Conservation (phyloP, 2,797 vertebrate species). For the Alcedo quadribrachys region DNA sequence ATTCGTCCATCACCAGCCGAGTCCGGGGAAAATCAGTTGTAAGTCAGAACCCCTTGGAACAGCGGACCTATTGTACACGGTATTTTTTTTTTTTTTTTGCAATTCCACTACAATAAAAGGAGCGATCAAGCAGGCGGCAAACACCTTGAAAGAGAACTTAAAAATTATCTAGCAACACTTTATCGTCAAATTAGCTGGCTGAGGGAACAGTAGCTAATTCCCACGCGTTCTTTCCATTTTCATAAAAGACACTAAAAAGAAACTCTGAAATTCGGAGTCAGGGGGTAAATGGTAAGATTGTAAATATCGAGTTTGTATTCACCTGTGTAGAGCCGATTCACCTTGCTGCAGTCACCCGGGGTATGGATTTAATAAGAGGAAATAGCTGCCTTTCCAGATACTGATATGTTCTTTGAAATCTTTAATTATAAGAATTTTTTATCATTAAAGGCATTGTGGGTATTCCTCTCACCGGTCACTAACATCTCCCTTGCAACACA, state of each 20-base stretch:
- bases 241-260: not conserved
- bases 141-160: slow-evolving; percentile 28
- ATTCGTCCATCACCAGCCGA: not conserved
- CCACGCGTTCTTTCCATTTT: not conserved
- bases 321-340: slow-evolving; percentile 25
- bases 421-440: not conserved
- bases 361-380: not conserved
- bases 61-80: not conserved
- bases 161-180: not conserved
- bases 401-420: not conserved
- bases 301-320: not conserved
- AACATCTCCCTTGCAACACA: not conserved
- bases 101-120: not conserved
- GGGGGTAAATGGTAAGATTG: not conserved
- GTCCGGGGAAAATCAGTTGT: not conserved
- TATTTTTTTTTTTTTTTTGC: not conserved
- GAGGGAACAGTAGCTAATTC: not conserved
- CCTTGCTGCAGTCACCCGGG: not conserved
- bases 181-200: not conserved
- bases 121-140: not conserved
- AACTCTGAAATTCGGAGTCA: not conserved
- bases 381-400: not conserved
- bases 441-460: no score
- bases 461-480: not conserved
- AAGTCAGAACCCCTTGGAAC: not conserved